These are phyloP conservation scores for Cataglyphis livida DNA, from an alignment of 2,888 invertebrate species.

Conservation along the genomic window DNA sequence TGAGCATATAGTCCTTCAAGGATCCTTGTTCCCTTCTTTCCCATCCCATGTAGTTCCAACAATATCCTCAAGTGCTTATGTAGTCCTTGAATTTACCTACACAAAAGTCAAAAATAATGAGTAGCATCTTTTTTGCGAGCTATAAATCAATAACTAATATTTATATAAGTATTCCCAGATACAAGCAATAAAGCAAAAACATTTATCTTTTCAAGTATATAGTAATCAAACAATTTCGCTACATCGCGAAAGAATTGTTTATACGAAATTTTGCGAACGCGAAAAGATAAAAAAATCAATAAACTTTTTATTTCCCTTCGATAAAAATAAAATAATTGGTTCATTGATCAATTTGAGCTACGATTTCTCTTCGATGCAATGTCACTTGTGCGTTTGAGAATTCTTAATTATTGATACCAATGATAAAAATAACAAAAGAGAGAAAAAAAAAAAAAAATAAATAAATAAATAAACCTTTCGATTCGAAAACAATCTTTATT, in stretches of 20 bases:
- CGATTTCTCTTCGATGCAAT: neutral
- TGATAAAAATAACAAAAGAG: neutral
- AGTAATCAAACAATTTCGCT: neutral
- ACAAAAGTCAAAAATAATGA: neutral
- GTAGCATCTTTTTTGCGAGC: neutral
- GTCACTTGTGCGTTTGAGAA: neutral
- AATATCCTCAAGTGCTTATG: conserved; percentile 18
- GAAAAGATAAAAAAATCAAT: neutral
- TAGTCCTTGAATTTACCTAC: neutral
- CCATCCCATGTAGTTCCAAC: neutral
- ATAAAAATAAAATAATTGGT: neutral
- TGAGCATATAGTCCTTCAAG: conserved; percentile 23
- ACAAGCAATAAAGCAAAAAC: neutral
- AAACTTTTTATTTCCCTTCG: neutral
- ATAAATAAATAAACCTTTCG: neutral
- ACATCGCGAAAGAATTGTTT: neutral
- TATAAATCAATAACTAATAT: neutral
- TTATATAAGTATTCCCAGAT: neutral
- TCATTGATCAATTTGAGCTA: neutral
- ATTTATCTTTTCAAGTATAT: neutral
- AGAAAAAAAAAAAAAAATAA: neutral
- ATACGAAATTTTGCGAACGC: neutral
- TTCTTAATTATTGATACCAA: neutral
- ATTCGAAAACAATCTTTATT: neutral
- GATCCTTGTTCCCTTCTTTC: neutral